A percentile compares a stretch with the other conserved stretches of the same genome.
Evolutionary conservation across 2,888 invertebrate species (phyloP).

Genomic region (Ochropleura plecta): DNA sequence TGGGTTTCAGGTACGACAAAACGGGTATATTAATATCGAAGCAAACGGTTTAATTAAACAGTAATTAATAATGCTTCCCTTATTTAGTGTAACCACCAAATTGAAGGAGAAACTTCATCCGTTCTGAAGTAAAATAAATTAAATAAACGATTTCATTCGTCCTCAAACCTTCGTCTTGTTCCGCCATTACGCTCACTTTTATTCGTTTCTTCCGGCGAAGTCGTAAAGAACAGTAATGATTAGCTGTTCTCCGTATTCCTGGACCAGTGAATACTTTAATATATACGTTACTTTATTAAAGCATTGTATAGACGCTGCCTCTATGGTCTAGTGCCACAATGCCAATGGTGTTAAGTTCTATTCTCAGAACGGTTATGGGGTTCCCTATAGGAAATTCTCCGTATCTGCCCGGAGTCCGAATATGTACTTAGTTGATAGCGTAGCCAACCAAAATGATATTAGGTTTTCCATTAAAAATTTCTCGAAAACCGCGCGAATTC

Average conservation of each 20-base stretch:
- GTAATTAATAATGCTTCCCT: not conserved
- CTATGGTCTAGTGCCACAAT: no score
- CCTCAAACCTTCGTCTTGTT: slow-evolving; percentile 21
- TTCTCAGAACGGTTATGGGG: not conserved
- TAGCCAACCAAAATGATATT: not conserved
- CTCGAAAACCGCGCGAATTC: not conserved
- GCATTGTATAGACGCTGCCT: not conserved
- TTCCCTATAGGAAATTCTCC: no score
- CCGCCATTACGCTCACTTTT: slow-evolving; percentile 37
- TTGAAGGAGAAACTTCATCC: slow-evolving; percentile 17
- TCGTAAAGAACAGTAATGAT: slow-evolving; percentile 47
- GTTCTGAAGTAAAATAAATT: slow-evolving; percentile 38
- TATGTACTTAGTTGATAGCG: not conserved
- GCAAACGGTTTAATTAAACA: not conserved
- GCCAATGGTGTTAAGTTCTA: not conserved
- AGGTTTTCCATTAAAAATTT: not conserved
- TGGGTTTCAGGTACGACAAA: not conserved
- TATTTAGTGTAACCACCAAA: slow-evolving; percentile 15
- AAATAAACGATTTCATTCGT: slow-evolving; percentile 41
- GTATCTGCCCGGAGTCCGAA: not conserved
- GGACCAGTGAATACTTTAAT: slow-evolving; percentile 5
- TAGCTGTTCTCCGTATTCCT: slow-evolving; percentile 28
- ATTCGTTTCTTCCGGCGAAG: slow-evolving; percentile 43
- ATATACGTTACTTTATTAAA: slow-evolving; percentile 9
- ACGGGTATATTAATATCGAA: not conserved